A percentile compares a stretch with the other conserved stretches of the same genome.
Evolutionary conservation across 2,888 invertebrate genomes (phyloP).

Genomic region (Lordiphosa andalusiaca): DNA sequence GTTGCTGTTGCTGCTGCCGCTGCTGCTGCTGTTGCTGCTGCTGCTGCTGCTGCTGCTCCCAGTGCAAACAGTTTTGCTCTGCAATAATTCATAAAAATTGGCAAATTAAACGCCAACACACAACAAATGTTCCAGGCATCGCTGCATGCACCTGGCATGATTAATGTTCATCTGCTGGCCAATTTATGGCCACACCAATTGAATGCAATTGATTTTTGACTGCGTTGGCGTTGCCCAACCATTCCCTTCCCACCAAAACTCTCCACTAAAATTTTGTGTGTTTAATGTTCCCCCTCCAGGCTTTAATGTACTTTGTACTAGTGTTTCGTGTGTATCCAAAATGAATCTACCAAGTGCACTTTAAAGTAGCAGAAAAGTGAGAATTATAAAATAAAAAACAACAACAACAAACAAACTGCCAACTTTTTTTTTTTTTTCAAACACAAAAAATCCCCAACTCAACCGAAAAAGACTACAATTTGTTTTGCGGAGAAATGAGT

Average conservation of each 20-base stretch:
- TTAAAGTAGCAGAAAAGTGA: slow-evolving; percentile 39
- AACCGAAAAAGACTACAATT: slow-evolving; percentile 46
- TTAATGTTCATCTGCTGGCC: slow-evolving; percentile 58
- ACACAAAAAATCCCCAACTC: slow-evolving; percentile 19
- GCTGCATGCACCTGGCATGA: slow-evolving; percentile 46
- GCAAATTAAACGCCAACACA: slow-evolving; percentile 75
- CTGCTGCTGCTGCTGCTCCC: slow-evolving; percentile 34
- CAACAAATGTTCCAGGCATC: slow-evolving; percentile 67
- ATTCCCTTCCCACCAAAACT: slow-evolving; percentile 13
- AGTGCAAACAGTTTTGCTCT: slow-evolving; percentile 48
- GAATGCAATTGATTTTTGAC: slow-evolving; percentile 68
- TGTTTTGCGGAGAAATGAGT: slow-evolving; percentile 77
- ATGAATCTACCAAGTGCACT: slow-evolving; percentile 44
- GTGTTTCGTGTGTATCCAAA: slow-evolving; percentile 43
- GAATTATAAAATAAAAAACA: slow-evolving; percentile 8
- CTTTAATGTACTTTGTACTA: slow-evolving; percentile 22
- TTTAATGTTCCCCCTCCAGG: slow-evolving; percentile 4
- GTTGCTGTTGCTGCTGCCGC: slow-evolving; percentile 28
- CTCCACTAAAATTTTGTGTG: slow-evolving; percentile 21
- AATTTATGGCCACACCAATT: slow-evolving; percentile 71
- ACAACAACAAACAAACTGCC: slow-evolving; percentile 13
- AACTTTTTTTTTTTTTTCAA: not conserved
- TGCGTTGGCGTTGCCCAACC: slow-evolving; percentile 68
- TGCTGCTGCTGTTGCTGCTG: slow-evolving; percentile 25
- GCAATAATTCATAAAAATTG: slow-evolving; percentile 72